These are phyloP conservation scores for Pocillopora verrucosa DNA, from an alignment of 64 coral and sea anemone species.

Conservation along the genomic window DNA sequence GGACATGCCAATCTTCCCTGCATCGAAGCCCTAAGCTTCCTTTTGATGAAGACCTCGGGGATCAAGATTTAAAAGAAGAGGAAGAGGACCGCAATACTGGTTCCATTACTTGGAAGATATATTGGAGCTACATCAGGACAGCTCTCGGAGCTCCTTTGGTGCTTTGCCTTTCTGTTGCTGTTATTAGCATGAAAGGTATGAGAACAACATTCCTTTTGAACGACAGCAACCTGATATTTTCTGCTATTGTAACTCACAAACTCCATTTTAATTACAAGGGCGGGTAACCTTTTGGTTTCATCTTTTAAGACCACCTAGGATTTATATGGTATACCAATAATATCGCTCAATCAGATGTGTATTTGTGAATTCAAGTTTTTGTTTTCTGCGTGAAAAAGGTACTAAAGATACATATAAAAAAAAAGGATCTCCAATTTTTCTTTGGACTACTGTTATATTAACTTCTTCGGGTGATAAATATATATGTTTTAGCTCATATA, in stretches of 20 bases:
- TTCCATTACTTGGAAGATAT: background rate
- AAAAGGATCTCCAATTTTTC: no score
- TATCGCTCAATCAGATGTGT: no score
- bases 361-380: no score
- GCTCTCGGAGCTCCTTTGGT: background rate
- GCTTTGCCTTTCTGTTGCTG: background rate
- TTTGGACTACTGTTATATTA: no score
- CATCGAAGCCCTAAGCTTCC: no score
- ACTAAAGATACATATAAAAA: no score
- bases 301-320: no score
- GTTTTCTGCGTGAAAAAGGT: no score
- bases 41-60: background rate
- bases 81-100: background rate
- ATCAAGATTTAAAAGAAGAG: background rate
- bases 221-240: background rate
- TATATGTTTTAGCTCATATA: no score
- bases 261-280: background rate
- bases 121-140: background rate
- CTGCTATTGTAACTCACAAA: background rate
- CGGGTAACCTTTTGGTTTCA: background rate
- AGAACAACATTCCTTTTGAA: background rate
- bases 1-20: no score
- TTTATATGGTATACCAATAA: no score
- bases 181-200: background rate
- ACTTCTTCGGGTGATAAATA: no score